Conservation (phyloP, 23 tunicate genomes). For the Styela clava region DNA sequence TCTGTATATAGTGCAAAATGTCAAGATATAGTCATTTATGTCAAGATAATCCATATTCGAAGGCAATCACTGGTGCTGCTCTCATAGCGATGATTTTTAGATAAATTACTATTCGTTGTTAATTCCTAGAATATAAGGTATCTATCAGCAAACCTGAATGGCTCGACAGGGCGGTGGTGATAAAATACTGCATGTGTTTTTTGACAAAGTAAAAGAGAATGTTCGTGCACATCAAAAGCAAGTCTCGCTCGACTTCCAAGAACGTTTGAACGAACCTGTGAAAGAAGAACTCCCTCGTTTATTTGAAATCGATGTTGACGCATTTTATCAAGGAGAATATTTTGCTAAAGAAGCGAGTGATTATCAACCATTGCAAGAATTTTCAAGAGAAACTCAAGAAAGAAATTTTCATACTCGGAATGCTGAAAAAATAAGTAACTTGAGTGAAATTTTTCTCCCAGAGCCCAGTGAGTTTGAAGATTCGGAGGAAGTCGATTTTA, state of each 20-base stretch:
- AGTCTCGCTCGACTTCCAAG: background rate
- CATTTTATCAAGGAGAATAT: background rate
- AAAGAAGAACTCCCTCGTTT: background rate
- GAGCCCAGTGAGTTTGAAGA: background rate
- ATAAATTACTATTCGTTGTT: too few relatives aligned
- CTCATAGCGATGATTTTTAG: too few relatives aligned
- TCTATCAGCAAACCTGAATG: too few relatives aligned
- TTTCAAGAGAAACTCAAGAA: background rate
- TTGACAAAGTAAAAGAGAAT: background rate
- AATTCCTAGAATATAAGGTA: too few relatives aligned
- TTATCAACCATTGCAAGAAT: background rate
- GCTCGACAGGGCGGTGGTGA: background rate
- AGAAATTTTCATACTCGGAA: background rate
- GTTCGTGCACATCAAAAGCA: background rate
- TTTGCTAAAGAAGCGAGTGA: background rate
- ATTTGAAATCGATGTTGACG: background rate
- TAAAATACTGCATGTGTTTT: background rate
- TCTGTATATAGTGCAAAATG: too few relatives aligned
- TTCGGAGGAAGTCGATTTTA: background rate
- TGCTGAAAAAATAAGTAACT: background rate
- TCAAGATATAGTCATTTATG: too few relatives aligned
- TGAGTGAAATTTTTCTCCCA: background rate
- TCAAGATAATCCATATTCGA: too few relatives aligned
- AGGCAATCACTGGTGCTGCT: too few relatives aligned
- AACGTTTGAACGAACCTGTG: background rate